Evolutionary conservation across 1,140 invertebrate genomes (phyloP), one percentile per base, ranked within the genome.

Genomic region (Caenorhabditis remanei): DNA sequence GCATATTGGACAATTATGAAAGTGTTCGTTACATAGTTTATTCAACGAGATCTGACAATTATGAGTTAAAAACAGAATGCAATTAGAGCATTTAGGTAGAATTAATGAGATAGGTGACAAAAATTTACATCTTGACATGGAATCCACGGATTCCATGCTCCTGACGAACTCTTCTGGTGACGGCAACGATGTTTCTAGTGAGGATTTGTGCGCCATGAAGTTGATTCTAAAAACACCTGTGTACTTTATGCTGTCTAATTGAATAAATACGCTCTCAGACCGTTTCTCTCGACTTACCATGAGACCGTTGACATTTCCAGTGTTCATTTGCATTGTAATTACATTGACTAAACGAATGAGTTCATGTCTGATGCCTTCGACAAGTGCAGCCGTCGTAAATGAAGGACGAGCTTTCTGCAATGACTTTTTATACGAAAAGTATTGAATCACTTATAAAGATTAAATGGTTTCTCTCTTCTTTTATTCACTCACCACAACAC

Each of bases 321-420:
- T 79, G 71, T 79, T 79, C 46, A 48, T 24, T 24, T 79, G 46
- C 71, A 79, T 79, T 3, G 71, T 79, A 13, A 50, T 79, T 11
- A 43, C 46, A 5, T 43, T 50, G n/a, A 50, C n/a, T n/a, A 79
- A 50, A 24, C 9, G 8, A 24, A 79, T 79, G 0, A 79, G n/a
- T 9, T 46, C 43, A 5, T 50, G 19, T 50, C 71, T 13, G 32
- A 79, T 24, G 40, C 4, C n/a, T 24, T 79, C 71, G 7, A 79
- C 71, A 14, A 79, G 13, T 1, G 9, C 9, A 50, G n/a, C 46
- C 8, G 46, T 53, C 6, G 71, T 11, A 3, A 50, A 6, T 0
- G 46, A 79, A 11, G 71, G 71, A 6, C 71, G 71, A 13, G 71
- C 16, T 0, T 50, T 79, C 71, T 79, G 46, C 5, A 50, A 79